Base-by-base conservation (phyloP, 2,888 invertebrate genomes). In the Drosophila infuscata region DNA sequence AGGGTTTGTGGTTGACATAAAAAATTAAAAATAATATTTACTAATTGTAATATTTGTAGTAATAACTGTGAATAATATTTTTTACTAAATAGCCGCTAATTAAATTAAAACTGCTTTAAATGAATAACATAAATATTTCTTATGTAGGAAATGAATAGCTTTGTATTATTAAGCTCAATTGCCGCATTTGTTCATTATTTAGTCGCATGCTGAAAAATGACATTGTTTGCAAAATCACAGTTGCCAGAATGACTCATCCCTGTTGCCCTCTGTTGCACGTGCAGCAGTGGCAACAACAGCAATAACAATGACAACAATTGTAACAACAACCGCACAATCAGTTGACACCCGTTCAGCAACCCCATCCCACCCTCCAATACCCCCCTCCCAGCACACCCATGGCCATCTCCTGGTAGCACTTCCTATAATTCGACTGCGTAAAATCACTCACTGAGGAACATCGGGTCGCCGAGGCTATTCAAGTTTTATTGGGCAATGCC, bases 281-380 rank as follows among this genome's bases (percentile, higher is more conserved):
- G 84, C 75, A 62, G 17, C 70, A 61, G 12, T 48, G 52, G 9
- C 68, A 38, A 33, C 59, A 57, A 32, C 70, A 63, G 30, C 71
- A 70, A 68, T 80, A 82, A 86, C 83, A 83, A 77, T 71, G 87
- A 72, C 81, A 73, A 83, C 85, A 86, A 86, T 86, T 88, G 86
- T 81, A 82, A 64, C 89, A 88, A 81, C 84, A 86, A 88, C 85
- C 84, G 83, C 88, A 85, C 84, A 85, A 85, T 85, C 84, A 85
- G 85, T 78, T 70, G 83, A 68, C 81, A 77, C 74, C 65, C 74
- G 74, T 68, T 46, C 51, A 20, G 9, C 63, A 25, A 25, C 25
- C 25, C 25, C 25, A 2, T 25, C 59, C 36, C 20, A 25, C 20
- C 30, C 11, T 29, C 33, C 9, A 33, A 15, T 32, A 35, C 58